Evolutionary conservation across 92 coral and sea anemone species (phyloP), one percentile per base, ranked within the genome.

Genomic region (Palythoa grandis): DNA sequence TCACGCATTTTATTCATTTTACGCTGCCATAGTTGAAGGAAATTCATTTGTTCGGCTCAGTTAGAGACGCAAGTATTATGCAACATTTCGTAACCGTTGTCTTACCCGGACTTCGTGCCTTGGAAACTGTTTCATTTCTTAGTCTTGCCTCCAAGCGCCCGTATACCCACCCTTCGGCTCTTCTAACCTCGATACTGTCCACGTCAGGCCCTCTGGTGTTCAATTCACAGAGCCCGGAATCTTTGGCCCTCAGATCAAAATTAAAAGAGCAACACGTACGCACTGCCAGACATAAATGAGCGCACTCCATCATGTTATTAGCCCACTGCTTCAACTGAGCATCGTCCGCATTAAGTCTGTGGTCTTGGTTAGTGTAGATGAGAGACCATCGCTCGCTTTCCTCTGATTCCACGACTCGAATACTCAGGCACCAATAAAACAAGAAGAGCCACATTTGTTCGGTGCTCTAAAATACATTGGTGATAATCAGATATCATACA

Each of bases 131-230:
- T 40, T 15, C 69, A 13, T 29, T 77, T 54, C 48, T 58, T 50
- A 77, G 29, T 70, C 83, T 61, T 19, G 58, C n/a, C 17, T 78
- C 72, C 72, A 78, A 40, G 56, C 72, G 83, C 20, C 83, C 72
- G 24, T 39, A 78, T 2, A 78, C 16, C 83, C 83, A 78, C 2
- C 83, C 83, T 23, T 60, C 71, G 4, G 10, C 56, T 38, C 43
- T 61, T 35, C 54, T 66, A n/a, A 78, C 47, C 11, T 60, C 17
- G 35, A 3, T 22, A 37, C 15, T 61, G 24, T 61, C 52, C 72
- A 15, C 35, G 56, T 35, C 83, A 60, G 72, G 83, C 38, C 72
- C 83, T 78, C 38, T 8, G 35, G 72, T 78, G 83, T 78, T 78
- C 11, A 78, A 52, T 11, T 78, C 72, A 23, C 83, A 78, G 3